Conservation (phyloP, 2,797 vertebrate genomes). For the Takifugu ocellatus region DNA sequence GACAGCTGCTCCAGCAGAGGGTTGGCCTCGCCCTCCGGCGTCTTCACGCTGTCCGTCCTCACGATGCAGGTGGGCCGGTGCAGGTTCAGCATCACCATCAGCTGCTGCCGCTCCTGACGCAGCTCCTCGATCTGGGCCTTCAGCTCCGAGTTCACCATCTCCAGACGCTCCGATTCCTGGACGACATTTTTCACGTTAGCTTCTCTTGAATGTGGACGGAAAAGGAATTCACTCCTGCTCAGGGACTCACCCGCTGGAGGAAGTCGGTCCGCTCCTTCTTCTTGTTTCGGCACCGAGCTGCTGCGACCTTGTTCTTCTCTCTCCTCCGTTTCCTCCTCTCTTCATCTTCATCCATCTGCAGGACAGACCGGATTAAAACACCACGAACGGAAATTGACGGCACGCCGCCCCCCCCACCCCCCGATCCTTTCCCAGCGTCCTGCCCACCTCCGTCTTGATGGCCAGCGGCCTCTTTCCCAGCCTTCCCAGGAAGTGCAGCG, state of each 20-base stretch:
- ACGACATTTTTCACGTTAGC: not conserved
- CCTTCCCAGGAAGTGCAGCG: slow-evolving; percentile 87
- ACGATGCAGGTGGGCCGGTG: slow-evolving; percentile 96
- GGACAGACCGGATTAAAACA: not conserved
- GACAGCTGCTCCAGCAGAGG: slow-evolving; percentile 82
- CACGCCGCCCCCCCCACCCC: not conserved
- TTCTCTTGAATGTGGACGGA: not conserved
- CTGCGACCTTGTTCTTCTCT: slow-evolving; percentile 97
- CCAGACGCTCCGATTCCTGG: slow-evolving; percentile 93
- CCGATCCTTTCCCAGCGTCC: not conserved
- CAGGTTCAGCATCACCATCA: slow-evolving; percentile 92
- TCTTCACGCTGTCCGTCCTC: slow-evolving; percentile 89
- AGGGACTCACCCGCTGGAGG: slow-evolving; percentile 86
- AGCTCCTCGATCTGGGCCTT: slow-evolving; percentile 96
- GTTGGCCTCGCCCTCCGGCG: slow-evolving; percentile 84
- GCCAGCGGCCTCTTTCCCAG: slow-evolving; percentile 87
- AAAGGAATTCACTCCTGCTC: not conserved
- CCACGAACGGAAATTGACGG: too few species aligned
- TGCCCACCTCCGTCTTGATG: slow-evolving; percentile 88
- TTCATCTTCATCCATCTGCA: slow-evolving; percentile 89
- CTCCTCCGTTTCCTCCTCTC: slow-evolving; percentile 91
- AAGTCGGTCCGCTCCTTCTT: slow-evolving; percentile 97
- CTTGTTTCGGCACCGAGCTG: slow-evolving; percentile 94
- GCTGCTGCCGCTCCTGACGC: slow-evolving; percentile 90
- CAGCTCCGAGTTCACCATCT: slow-evolving; percentile 90